Conservation (phyloP, 2,113 vertebrate species). For the Oriolus oriolus region DNA sequence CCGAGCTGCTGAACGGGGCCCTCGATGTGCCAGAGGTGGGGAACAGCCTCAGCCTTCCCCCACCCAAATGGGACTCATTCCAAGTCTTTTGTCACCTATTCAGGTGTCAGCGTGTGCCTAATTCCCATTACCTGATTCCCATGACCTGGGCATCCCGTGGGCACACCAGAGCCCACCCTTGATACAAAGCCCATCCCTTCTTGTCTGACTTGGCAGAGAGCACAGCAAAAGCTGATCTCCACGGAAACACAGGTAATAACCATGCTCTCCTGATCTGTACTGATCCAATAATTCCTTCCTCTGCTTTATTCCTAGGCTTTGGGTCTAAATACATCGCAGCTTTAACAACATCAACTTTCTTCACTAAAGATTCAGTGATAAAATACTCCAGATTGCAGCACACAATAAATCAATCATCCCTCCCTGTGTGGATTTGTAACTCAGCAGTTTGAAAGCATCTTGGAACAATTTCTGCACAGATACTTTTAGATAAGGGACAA, state of each 20-base stretch:
- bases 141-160: background rate
- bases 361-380: slow-evolving; percentile 26
- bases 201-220: background rate
- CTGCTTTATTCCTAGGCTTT: background rate
- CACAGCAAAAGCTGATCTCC: fast-evolving
- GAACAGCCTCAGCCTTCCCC: background rate
- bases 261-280: background rate
- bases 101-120: background rate
- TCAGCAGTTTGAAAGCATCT: slow-evolving; percentile 17
- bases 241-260: background rate
- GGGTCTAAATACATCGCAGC: background rate
- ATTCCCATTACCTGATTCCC: background rate
- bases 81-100: background rate
- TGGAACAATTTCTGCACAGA: slow-evolving; percentile 17
- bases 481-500: slow-evolving; percentile 4
- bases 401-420: slow-evolving; percentile 22
- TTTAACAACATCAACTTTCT: background rate
- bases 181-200: background rate
- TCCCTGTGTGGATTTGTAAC: background rate
- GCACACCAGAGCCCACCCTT: background rate
- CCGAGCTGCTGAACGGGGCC: background rate
- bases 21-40: background rate
- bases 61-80: fast-evolving
- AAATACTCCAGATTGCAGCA: slow-evolving; percentile 27
- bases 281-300: background rate